These are phyloP conservation scores for Equus przewalskii DNA, from an alignment of 2,113 vertebrate species.

Conservation along the genomic window DNA sequence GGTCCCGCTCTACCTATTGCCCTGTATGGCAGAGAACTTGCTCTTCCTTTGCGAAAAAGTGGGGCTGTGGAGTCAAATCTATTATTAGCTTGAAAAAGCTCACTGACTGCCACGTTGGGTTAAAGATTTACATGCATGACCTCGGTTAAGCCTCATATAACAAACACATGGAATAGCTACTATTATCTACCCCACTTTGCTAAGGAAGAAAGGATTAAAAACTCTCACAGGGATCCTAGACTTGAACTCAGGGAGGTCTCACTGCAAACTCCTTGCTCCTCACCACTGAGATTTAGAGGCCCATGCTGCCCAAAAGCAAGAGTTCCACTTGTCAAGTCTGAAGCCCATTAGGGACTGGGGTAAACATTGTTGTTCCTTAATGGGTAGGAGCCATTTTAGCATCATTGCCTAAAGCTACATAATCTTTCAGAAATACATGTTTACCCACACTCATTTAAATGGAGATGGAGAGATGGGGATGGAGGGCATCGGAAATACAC, in stretches of 20 bases:
- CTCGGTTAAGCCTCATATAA: not conserved
- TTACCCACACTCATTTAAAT: not conserved
- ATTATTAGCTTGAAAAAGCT: not conserved
- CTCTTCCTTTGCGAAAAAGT: not conserved
- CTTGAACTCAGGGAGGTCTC: not conserved
- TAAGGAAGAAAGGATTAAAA: not conserved
- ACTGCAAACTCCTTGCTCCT: not conserved
- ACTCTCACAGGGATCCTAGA: not conserved
- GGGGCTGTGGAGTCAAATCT: not conserved
- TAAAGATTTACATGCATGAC: not conserved
- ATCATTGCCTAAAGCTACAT: not conserved
- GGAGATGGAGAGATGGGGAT: not conserved
- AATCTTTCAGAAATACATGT: not conserved
- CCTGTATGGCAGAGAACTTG: not conserved
- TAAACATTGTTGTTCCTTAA: not conserved
- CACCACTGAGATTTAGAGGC: not conserved
- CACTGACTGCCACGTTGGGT: not conserved
- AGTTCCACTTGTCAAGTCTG: not conserved
- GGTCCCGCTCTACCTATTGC: too few species aligned
- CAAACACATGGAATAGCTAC: not conserved
- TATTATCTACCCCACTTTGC: not conserved
- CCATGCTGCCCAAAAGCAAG: not conserved
- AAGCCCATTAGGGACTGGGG: fast-evolving
- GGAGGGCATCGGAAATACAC: not conserved
- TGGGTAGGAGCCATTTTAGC: not conserved